Evolutionary conservation across 2,113 vertebrate species (phyloP).

Genomic region (Chloebia gouldiae): DNA sequence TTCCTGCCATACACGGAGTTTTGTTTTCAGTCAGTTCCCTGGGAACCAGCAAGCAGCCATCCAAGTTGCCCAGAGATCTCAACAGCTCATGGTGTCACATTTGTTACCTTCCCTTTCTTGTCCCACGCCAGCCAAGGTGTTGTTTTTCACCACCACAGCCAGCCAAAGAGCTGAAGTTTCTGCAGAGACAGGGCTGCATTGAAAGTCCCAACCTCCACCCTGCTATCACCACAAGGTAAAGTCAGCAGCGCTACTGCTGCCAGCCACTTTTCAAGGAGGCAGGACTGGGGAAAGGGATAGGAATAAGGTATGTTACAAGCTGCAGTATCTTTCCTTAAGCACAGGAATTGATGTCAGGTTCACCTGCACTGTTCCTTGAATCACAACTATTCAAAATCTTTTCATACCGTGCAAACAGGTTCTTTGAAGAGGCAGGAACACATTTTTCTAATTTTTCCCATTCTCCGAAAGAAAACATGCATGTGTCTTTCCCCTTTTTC

Average conservation of each 20-base stretch:
- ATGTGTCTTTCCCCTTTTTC: neutral
- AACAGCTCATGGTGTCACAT: accelerated
- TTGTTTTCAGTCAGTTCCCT: neutral
- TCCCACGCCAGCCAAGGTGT: neutral
- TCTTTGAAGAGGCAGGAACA: neutral
- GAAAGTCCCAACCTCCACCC: neutral
- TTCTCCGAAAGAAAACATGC: neutral
- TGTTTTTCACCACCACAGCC: neutral
- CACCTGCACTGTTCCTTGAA: neutral
- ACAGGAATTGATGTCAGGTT: neutral
- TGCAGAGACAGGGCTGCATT: neutral
- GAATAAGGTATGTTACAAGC: neutral
- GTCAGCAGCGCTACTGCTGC: neutral
- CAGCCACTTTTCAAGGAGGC: neutral
- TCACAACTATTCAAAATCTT: neutral
- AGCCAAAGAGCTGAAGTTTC: neutral
- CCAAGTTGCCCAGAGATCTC: neutral
- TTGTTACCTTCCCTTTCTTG: neutral
- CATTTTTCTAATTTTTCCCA: neutral
- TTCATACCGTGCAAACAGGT: neutral
- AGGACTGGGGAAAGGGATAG: neutral
- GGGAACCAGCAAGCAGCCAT: neutral
- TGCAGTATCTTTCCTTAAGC: neutral
- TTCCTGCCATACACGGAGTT: neutral
- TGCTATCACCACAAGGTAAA: accelerated